Percentiles rank a stretch among this genome's conserved stretches.
These are phyloP conservation scores for Melanerpes formicivorus DNA, from an alignment of 2,113 vertebrate genomes.

Conservation along the genomic window DNA sequence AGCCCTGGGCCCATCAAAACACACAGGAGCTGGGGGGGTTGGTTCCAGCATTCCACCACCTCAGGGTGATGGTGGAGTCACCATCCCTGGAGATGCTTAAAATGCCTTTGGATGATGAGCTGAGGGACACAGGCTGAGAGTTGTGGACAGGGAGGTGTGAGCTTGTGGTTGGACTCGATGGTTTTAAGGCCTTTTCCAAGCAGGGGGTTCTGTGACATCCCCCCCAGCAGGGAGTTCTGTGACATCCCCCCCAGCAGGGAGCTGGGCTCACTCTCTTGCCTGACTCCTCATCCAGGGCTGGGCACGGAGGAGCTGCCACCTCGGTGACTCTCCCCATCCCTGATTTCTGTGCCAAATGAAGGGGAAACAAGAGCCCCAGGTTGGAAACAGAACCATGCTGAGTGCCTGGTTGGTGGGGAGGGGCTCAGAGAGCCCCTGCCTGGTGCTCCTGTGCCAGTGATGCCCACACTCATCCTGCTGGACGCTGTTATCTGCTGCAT, in stretches of 20 bases:
- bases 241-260: background rate
- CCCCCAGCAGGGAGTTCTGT: no score
- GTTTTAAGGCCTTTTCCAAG: no score
- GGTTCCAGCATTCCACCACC: background rate
- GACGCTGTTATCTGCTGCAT: fast-evolving
- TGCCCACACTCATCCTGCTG: fast-evolving
- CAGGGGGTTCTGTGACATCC: no score
- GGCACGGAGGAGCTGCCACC: background rate
- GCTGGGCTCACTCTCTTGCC: background rate
- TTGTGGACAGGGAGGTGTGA: no score
- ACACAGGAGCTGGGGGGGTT: background rate
- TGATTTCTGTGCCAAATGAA: background rate
- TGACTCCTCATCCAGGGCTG: background rate
- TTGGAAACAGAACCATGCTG: fast-evolving
- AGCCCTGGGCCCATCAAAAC: background rate
- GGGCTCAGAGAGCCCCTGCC: background rate
- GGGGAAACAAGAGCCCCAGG: background rate
- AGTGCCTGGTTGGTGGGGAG: background rate
- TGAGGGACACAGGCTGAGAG: no score
- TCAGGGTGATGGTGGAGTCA: no score
- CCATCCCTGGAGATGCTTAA: no score
- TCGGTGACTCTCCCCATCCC: background rate
- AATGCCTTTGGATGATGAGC: no score
- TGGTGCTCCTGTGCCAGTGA: fast-evolving
- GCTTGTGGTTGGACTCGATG: no score